A percentile compares a stretch with the other conserved stretches of the same genome.
phyloP scores from a whole-genome alignment of 35 echinoderm and acorn worm genomes.

The Patiria miniata region DNA sequence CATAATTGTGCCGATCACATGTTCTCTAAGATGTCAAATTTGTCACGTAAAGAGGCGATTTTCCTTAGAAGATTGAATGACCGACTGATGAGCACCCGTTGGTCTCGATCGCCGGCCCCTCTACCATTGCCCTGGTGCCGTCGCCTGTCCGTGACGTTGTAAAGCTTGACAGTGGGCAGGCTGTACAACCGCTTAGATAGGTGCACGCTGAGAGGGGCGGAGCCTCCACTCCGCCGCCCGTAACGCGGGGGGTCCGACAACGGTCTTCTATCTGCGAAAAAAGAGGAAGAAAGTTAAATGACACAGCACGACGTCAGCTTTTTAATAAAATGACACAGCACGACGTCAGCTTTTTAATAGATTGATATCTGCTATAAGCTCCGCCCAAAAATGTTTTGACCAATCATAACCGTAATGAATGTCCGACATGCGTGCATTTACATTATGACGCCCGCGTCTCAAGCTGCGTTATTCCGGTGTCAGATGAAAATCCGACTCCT shows the following conservation, averaged over 20 bases:
- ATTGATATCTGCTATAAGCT: too few relatives aligned
- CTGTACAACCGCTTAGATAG: background rate
- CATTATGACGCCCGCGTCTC: too few relatives aligned
- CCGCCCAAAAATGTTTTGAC: too few relatives aligned
- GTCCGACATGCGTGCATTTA: too few relatives aligned
- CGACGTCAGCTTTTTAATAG: too few relatives aligned
- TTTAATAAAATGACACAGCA: too few relatives aligned
- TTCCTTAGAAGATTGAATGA: background rate
- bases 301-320: too few relatives aligned
- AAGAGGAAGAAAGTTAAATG: background rate
- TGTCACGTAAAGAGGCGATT: background rate
- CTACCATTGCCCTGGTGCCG: background rate
- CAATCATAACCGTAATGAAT: too few relatives aligned
- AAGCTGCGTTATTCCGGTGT: too few relatives aligned
- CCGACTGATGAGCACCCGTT: background rate
- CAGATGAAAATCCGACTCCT: too few relatives aligned
- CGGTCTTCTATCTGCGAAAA: background rate
- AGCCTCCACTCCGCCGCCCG: background rate
- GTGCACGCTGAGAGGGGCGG: background rate
- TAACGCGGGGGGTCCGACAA: slow-evolving; percentile 7
- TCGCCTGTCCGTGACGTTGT: background rate
- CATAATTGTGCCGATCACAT: background rate
- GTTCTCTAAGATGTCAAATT: background rate
- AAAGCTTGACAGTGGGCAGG: background rate
- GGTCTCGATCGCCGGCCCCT: too few relatives aligned